phyloP scores from a whole-genome alignment of 2,113 vertebrate species.

The Euleptes europaea region DNA sequence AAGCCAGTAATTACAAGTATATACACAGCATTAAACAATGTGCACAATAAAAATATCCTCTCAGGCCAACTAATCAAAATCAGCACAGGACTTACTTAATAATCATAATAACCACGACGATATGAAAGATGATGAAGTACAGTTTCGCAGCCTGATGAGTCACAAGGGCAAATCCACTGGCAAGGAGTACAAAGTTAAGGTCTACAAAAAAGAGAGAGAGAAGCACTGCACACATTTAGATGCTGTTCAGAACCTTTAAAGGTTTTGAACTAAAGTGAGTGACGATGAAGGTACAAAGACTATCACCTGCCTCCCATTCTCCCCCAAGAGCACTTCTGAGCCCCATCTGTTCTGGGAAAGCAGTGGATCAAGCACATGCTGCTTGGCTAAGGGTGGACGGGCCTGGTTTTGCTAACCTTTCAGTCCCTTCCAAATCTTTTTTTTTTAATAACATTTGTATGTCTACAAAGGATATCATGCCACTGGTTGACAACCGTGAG shows the following conservation, averaged over 20 bases:
- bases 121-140: constrained; percentile 91
- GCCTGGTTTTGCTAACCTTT: neutral
- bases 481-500: constrained; percentile 96
- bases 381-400: neutral
- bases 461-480: constrained; percentile 89
- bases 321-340: too few species aligned
- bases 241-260: neutral
- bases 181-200: constrained; percentile 86
- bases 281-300: too few species aligned
- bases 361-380: too few species aligned
- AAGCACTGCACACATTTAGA: neutral
- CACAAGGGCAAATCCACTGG: constrained; percentile 82
- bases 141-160: constrained; percentile 82
- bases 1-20: neutral
- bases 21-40: neutral
- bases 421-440: neutral
- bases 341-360: too few species aligned
- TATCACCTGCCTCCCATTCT: too few species aligned
- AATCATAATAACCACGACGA: constrained; percentile 90
- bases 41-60: neutral
- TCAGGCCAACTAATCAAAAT: fast-evolving
- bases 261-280: too few species aligned
- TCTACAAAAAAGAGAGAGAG: neutral
- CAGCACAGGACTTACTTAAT: constrained; percentile 83
- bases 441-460: neutral